phyloP scores from a whole-genome alignment of 2,797 vertebrate species.

The Phylloscopus collybita region DNA sequence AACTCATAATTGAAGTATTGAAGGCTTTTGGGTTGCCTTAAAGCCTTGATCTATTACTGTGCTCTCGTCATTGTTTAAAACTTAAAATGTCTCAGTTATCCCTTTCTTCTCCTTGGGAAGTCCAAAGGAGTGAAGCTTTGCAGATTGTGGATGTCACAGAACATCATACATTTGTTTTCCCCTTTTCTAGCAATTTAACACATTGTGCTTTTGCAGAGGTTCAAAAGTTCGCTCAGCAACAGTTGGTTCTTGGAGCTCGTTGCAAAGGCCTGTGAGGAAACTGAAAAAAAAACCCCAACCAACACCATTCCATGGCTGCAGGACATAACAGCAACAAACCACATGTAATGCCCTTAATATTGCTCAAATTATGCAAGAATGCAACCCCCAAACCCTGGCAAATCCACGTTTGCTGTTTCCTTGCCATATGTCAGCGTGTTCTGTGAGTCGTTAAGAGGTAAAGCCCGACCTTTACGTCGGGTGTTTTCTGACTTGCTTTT shows the following conservation, averaged over 20 bases:
- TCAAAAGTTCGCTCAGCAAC: constrained; percentile 55
- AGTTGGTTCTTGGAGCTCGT: neutral
- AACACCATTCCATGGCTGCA: neutral
- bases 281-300: neutral
- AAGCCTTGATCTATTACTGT: neutral
- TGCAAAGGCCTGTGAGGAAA: constrained; percentile 26
- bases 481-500: neutral
- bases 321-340: constrained; percentile 24
- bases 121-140: constrained; percentile 57
- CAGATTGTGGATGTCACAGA: constrained; percentile 62
- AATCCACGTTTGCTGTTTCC: neutral
- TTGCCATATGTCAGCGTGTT: neutral
- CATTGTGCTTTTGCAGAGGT: constrained; percentile 20
- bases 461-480: neutral
- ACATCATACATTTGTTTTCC: constrained; percentile 49
- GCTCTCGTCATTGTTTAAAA: neutral
- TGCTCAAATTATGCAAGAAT: neutral
- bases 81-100: neutral
- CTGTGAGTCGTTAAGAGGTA: neutral
- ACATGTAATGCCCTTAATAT: constrained; percentile 5
- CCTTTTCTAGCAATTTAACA: constrained; percentile 38
- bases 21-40: neutral
- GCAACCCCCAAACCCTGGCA: neutral
- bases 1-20: neutral
- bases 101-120: constrained; percentile 64